A percentile compares a stretch with the other conserved stretches of the same genome.
Evolutionary conservation across 2,888 invertebrate genomes (phyloP).

Genomic region (Syrista parreyssii): DNA sequence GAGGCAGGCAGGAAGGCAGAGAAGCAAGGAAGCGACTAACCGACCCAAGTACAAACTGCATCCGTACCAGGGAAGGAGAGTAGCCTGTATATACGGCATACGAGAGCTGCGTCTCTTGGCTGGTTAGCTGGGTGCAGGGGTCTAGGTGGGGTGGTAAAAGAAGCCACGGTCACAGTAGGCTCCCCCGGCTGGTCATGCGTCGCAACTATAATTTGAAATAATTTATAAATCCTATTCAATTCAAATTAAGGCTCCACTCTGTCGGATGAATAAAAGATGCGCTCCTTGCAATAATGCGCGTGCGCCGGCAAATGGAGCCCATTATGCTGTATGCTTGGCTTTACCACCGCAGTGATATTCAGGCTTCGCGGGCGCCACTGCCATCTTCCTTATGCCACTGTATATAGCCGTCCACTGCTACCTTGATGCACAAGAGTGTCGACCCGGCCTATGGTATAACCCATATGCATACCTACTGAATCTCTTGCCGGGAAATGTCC

Average conservation of each 20-base stretch:
- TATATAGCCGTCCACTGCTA: not conserved
- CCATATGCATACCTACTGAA: not conserved
- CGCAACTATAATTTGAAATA: conserved; percentile 66
- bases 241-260: conserved; percentile 67
- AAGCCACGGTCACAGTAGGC: conserved; percentile 25
- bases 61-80: not conserved
- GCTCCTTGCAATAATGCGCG: conserved; percentile 50
- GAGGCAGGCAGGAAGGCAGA: not conserved
- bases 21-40: not conserved
- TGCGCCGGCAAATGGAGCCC: conserved; percentile 51
- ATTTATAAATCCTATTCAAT: conserved; percentile 67
- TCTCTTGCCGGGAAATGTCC: not conserved
- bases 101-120: not conserved
- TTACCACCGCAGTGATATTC: conserved; percentile 5
- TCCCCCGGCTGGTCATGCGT: conserved; percentile 52
- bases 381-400: not conserved
- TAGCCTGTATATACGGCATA: not conserved
- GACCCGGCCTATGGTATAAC: not conserved
- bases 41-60: not conserved
- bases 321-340: conserved; percentile 10
- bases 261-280: conserved; percentile 67
- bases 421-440: not conserved
- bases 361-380: conserved; percentile 4
- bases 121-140: not conserved
- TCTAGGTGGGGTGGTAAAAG: not conserved